Percentiles rank a stretch among this genome's conserved stretches.
Conservation (phyloP, 2,888 invertebrate species). For the Morpho deidamia region DNA sequence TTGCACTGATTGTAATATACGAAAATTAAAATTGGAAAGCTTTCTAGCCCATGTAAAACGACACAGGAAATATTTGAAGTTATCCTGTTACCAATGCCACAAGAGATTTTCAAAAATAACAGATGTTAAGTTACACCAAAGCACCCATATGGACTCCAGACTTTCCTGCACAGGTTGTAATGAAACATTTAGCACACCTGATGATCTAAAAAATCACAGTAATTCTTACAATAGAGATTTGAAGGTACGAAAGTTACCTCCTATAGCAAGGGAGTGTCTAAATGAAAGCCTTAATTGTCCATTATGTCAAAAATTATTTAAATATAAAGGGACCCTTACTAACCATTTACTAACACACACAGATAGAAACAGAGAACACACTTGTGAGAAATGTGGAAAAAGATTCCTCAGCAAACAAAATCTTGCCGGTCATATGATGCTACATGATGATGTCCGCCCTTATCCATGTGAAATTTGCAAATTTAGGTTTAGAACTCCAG, state of each 20-base stretch:
- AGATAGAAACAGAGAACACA: slow-evolving; percentile 50
- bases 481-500: slow-evolving; percentile 37
- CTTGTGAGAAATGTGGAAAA: slow-evolving; percentile 58
- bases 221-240: slow-evolving; percentile 37
- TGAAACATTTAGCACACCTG: slow-evolving; percentile 33
- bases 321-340: slow-evolving; percentile 39
- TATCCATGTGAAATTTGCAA: slow-evolving; percentile 57
- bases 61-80: slow-evolving; percentile 79
- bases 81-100: slow-evolving; percentile 51
- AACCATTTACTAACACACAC: slow-evolving; percentile 79
- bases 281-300: slow-evolving; percentile 40
- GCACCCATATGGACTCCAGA: slow-evolving; percentile 32
- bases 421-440: slow-evolving; percentile 40
- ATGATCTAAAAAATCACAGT: slow-evolving; percentile 41
- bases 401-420: slow-evolving; percentile 44
- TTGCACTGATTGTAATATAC: slow-evolving; percentile 79
- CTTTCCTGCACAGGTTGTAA: slow-evolving; percentile 51
- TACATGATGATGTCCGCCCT: slow-evolving; percentile 48
- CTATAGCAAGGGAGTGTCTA: slow-evolving; percentile 20
- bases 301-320: slow-evolving; percentile 49
- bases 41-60: slow-evolving; percentile 74
- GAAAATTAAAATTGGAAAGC: slow-evolving; percentile 42
- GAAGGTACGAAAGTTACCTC: slow-evolving; percentile 28
- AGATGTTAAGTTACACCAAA: slow-evolving; percentile 34
- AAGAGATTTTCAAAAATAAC: slow-evolving; percentile 33